These are phyloP conservation scores for Samia ricini DNA, from an alignment of 1,140 invertebrate genomes.

Conservation along the genomic window DNA sequence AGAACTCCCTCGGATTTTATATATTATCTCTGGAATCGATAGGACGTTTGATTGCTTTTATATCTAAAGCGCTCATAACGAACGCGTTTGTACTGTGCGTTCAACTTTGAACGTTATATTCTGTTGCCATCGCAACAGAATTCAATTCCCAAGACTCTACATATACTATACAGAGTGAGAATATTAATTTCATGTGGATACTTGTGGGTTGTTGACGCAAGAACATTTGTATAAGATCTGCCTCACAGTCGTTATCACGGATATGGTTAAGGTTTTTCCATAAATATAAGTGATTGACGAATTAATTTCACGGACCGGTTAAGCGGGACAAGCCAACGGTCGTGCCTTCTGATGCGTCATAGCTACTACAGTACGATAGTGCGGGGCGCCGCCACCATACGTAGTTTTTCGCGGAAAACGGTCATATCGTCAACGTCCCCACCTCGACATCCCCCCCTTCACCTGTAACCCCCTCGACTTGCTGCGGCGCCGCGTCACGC, in stretches of 20 bases:
- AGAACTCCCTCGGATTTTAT: constrained; percentile 43
- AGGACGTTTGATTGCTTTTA: constrained; percentile 31
- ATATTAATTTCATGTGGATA: constrained; percentile 19
- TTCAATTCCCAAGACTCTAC: neutral
- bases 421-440: constrained; percentile 48
- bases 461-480: constrained; percentile 23
- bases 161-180: neutral
- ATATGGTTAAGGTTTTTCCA: constrained; percentile 24
- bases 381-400: constrained; percentile 50
- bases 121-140: constrained; percentile 5
- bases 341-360: constrained; percentile 49
- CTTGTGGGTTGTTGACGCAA: constrained; percentile 26
- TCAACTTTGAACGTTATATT: constrained; percentile 8
- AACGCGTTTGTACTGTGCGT: constrained; percentile 32
- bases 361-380: constrained; percentile 50
- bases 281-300: constrained; percentile 16
- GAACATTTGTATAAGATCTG: constrained; percentile 13
- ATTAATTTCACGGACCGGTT: constrained; percentile 33
- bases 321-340: constrained; percentile 56
- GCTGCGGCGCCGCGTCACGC: constrained; percentile 64
- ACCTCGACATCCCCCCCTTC: constrained; percentile 22
- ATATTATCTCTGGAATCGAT: constrained; percentile 60
- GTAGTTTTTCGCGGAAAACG: constrained; percentile 72
- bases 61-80: constrained; percentile 33
- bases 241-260: constrained; percentile 49